phyloP scores from a whole-genome alignment of 2,113 vertebrate genomes.

The Misgurnus anguillicaudatus region DNA sequence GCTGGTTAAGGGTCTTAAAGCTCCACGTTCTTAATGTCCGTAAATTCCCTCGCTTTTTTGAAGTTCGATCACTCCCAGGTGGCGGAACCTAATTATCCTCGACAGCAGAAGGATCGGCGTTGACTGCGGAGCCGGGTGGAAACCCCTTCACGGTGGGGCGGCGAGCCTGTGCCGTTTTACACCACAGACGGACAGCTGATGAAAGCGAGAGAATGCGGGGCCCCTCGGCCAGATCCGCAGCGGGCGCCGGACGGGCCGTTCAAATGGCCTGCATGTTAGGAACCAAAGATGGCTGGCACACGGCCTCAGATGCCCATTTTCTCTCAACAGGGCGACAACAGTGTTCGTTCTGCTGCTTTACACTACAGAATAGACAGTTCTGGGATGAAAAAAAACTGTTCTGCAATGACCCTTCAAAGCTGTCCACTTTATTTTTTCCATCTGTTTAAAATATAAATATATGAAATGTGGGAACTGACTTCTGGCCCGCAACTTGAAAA shows the following conservation, averaged over 20 bases:
- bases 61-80: slow-evolving; percentile 56
- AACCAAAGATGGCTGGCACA: slow-evolving; percentile 6
- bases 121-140: slow-evolving; percentile 13
- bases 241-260: slow-evolving; percentile 15
- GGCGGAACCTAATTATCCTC: slow-evolving; percentile 60
- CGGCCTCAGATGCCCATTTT: not conserved
- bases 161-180: slow-evolving; percentile 41
- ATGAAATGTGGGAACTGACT: no score
- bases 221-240: slow-evolving; percentile 20
- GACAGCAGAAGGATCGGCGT: slow-evolving; percentile 49
- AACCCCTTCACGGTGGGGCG: slow-evolving; percentile 36
- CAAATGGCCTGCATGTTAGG: slow-evolving; percentile 36
- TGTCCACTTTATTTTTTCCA: no score
- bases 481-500: no score
- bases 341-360: no score
- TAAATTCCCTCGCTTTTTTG: slow-evolving; percentile 56
- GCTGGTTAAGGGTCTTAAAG: slow-evolving; percentile 49
- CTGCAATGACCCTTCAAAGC: no score
- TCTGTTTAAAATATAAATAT: no score
- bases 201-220: slow-evolving; percentile 39
- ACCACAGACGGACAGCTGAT: slow-evolving; percentile 48
- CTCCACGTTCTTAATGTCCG: slow-evolving; percentile 35
- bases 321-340: no score
- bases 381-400: no score
- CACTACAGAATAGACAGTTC: no score